phyloP scores from a whole-genome alignment of 1,140 invertebrate species.

The Lucilia sericata region DNA sequence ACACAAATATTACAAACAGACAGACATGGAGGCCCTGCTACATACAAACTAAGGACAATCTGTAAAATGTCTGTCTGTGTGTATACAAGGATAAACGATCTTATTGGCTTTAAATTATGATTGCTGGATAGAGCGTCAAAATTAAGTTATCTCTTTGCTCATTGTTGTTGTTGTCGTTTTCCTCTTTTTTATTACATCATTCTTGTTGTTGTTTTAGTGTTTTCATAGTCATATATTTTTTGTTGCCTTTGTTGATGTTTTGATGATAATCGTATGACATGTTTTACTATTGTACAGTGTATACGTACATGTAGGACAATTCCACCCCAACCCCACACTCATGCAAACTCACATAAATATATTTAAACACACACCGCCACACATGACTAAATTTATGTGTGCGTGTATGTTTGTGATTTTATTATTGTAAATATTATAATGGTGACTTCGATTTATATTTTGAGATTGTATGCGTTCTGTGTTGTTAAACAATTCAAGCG shows the following conservation, averaged over 20 bases:
- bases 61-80: neutral
- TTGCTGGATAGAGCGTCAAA: slow-evolving; percentile 32
- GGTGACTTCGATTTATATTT: too few relatives aligned
- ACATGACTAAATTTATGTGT: neutral
- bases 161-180: neutral
- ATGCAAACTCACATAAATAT: neutral
- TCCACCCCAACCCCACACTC: neutral
- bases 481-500: slow-evolving; percentile 36
- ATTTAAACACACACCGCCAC: neutral
- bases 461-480: neutral
- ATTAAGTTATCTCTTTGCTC: slow-evolving; percentile 23
- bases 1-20: neutral
- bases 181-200: neutral
- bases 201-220: too few relatives aligned
- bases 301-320: too few relatives aligned
- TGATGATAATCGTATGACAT: slow-evolving; percentile 2
- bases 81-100: neutral
- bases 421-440: too few relatives aligned
- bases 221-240: neutral
- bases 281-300: neutral
- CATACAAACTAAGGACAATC: neutral
- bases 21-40: neutral
- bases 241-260: neutral
- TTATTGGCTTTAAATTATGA: slow-evolving; percentile 38
- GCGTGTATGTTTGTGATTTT: neutral